Conservation (phyloP, 2,888 invertebrate genomes). For the Dolichopus griseipennis region DNA sequence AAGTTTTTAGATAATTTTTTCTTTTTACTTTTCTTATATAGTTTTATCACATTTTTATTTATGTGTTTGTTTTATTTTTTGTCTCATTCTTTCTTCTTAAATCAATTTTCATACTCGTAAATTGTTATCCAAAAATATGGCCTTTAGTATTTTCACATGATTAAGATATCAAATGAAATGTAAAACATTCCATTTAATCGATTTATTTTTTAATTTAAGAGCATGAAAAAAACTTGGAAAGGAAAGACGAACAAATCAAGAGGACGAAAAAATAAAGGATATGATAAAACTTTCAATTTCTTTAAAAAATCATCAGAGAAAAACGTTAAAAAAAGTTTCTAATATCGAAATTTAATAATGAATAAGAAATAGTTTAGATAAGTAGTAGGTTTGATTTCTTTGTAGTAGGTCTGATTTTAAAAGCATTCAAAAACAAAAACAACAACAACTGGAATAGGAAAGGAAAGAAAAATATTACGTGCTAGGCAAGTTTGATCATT, state of each 20-base stretch:
- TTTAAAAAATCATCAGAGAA: too few relatives aligned
- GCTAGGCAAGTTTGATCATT: not conserved
- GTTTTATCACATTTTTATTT: too few relatives aligned
- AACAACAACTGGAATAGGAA: not conserved
- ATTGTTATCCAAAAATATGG: not conserved
- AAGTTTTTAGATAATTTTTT: too few relatives aligned
- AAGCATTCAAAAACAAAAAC: not conserved
- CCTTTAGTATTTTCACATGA: not conserved
- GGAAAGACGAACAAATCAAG: not conserved
- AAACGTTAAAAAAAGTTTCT: too few relatives aligned
- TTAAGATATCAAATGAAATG: conserved; percentile 1
- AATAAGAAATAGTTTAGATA: too few relatives aligned
- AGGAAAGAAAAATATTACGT: not conserved
- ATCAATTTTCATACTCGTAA: not conserved
- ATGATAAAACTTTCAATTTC: not conserved
- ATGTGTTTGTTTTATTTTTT: not conserved
- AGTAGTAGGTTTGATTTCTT: too few relatives aligned
- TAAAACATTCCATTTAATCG: not conserved
- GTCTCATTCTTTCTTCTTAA: not conserved
- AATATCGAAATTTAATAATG: too few relatives aligned
- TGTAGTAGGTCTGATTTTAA: too few relatives aligned
- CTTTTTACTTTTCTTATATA: too few relatives aligned
- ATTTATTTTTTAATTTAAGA: not conserved
- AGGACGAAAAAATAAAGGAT: not conserved
- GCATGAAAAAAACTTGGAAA: not conserved